Conservation (phyloP, 2,797 vertebrate genomes). For the Pteropus rufus region DNA sequence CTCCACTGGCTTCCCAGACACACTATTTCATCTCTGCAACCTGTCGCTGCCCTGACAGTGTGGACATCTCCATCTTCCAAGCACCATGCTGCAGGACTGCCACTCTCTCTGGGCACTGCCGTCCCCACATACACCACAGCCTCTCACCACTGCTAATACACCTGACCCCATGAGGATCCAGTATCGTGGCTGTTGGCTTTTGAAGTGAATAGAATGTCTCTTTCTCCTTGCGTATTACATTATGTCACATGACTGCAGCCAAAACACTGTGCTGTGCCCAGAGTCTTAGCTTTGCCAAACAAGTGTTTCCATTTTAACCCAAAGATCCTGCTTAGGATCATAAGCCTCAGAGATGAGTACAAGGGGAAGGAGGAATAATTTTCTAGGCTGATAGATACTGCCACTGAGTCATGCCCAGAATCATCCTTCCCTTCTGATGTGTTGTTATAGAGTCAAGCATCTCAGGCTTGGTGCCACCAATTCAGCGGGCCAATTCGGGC, state of each 20-base stretch:
- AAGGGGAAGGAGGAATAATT: not conserved
- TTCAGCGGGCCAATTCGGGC: not conserved
- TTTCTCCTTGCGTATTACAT: not conserved
- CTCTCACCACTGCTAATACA: not conserved
- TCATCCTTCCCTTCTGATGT: not conserved
- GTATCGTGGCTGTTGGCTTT: not conserved
- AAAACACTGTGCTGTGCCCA: not conserved
- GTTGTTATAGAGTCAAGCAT: not conserved
- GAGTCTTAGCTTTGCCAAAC: not conserved
- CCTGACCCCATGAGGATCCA: not conserved
- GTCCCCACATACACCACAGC: not conserved
- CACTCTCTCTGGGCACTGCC: not conserved
- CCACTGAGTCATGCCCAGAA: not conserved
- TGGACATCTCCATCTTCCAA: not conserved
- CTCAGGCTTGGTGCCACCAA: not conserved
- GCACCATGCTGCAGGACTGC: rapidly evolving
- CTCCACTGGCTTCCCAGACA: not conserved
- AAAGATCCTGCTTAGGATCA: not conserved
- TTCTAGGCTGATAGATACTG: not conserved
- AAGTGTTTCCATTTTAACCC: not conserved
- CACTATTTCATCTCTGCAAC: not conserved
- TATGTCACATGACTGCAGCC: not conserved
- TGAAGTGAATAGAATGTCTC: not conserved
- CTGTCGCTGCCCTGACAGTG: rapidly evolving
- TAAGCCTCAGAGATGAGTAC: not conserved